Evolutionary conservation across 1,140 invertebrate genomes (phyloP).

Genomic region (Cotesia vestalis): DNA sequence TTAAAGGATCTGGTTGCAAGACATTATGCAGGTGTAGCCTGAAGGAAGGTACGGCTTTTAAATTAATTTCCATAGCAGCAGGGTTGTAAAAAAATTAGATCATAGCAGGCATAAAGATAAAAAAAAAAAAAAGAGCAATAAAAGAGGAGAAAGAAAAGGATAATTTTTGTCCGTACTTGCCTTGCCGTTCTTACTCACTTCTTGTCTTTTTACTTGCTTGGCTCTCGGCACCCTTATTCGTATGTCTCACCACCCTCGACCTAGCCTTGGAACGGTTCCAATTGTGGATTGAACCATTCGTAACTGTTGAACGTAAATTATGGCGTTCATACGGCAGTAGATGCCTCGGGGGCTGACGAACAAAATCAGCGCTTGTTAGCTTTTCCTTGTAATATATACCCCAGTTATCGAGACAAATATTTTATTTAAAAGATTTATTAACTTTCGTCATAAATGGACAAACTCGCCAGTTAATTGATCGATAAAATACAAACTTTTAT

Average conservation of each 20-base stretch:
- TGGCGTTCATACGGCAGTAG: constrained; percentile 51
- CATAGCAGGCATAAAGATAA: too few species aligned
- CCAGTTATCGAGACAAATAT: too few species aligned
- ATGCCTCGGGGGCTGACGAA: background rate
- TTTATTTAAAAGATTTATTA: too few species aligned
- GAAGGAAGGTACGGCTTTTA: constrained; percentile 45
- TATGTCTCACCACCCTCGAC: constrained; percentile 14
- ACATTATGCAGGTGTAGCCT: constrained; percentile 47
- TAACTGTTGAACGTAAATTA: constrained; percentile 59
- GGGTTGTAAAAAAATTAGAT: background rate
- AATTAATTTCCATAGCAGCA: constrained; percentile 50
- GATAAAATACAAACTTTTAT: too few species aligned
- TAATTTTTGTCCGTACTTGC: background rate
- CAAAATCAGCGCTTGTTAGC: constrained; percentile 1
- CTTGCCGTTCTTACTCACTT: background rate
- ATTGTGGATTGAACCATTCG: constrained; percentile 56
- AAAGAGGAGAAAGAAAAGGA: background rate
- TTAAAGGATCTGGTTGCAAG: constrained; percentile 2
- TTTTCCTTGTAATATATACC: too few species aligned
- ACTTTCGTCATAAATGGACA: too few species aligned
- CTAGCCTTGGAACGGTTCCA: constrained; percentile 50
- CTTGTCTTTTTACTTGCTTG: background rate
- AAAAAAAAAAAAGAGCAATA: background rate
- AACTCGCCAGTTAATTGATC: too few species aligned
- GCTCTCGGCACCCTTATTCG: background rate